A percentile compares a stretch with the other conserved stretches of the same genome.
These are phyloP conservation scores for Ochlodes sylvanus DNA, from an alignment of 2,888 invertebrate species.

Conservation along the genomic window DNA sequence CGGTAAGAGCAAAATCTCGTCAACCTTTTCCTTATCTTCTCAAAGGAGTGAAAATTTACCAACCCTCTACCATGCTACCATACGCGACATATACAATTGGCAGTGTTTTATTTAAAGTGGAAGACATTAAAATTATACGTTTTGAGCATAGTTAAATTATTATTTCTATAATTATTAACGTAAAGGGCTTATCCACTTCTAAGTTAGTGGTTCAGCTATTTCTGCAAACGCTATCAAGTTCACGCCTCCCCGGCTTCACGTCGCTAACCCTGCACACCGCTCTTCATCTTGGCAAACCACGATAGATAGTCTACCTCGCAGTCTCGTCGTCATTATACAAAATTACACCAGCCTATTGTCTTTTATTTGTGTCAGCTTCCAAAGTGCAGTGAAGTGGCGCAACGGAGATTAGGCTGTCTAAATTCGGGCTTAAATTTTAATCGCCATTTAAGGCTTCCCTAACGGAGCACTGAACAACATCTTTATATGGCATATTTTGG, in stretches of 20 bases:
- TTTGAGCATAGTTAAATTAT: too few relatives aligned
- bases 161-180: too few relatives aligned
- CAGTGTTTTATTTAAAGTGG: too few relatives aligned
- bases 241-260: constrained; percentile 18
- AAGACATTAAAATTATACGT: too few relatives aligned
- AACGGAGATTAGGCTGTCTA: constrained; percentile 75
- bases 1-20: too few relatives aligned
- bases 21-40: too few relatives aligned
- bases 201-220: constrained; percentile 37
- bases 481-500: constrained; percentile 67
- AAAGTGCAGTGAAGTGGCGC: constrained; percentile 73
- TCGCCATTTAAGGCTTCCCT: constrained; percentile 68
- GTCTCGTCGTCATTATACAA: constrained; percentile 59
- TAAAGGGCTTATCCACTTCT: background rate
- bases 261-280: constrained; percentile 33
- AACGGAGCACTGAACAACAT: constrained; percentile 60
- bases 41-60: too few relatives aligned
- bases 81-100: too few relatives aligned
- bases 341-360: constrained; percentile 65
- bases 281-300: constrained; percentile 53
- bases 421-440: constrained; percentile 80
- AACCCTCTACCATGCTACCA: too few relatives aligned
- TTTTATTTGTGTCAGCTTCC: constrained; percentile 60
- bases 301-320: constrained; percentile 53
- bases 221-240: constrained; percentile 32